Percentiles rank a stretch among this genome's conserved stretches.
These are phyloP conservation scores for Strigamia crassipes DNA, from an alignment of 2,888 invertebrate species.

Conservation along the genomic window DNA sequence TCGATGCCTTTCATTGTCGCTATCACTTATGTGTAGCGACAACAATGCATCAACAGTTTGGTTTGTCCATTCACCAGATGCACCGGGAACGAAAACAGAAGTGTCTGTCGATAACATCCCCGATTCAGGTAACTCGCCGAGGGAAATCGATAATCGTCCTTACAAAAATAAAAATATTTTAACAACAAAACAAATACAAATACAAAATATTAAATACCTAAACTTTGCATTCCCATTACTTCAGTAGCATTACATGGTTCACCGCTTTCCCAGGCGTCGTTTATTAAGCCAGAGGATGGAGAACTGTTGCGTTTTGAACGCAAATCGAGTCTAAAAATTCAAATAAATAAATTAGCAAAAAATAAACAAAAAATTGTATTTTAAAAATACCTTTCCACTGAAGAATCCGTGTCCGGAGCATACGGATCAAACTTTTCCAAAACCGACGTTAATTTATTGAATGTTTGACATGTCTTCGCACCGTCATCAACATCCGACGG, in stretches of 20 bases:
- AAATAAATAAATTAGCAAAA: not conserved
- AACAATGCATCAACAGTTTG: not conserved
- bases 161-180: not conserved
- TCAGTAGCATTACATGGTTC: conserved; percentile 34
- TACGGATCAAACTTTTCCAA: conserved; percentile 4
- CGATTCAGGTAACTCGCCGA: conserved; percentile 52
- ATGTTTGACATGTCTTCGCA: not conserved
- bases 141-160: conserved; percentile 52
- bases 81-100: conserved; percentile 45
- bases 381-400: not conserved
- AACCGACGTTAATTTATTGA: not conserved
- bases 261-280: conserved; percentile 13
- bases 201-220: conserved; percentile 47
- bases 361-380: not conserved
- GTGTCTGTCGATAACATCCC: conserved; percentile 46
- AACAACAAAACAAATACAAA: not conserved
- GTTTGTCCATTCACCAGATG: conserved; percentile 4
- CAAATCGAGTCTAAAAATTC: not conserved
- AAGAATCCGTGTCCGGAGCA: not conserved
- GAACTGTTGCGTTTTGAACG: not conserved
- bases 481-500: not conserved
- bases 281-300: not conserved
- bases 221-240: conserved; percentile 52
- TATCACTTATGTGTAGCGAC: not conserved
- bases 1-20: not conserved